Percentiles rank a stretch among this genome's conserved stretches.
Conservation (phyloP, 2,113 vertebrate genomes). For the Sapayoa aenigma region DNA sequence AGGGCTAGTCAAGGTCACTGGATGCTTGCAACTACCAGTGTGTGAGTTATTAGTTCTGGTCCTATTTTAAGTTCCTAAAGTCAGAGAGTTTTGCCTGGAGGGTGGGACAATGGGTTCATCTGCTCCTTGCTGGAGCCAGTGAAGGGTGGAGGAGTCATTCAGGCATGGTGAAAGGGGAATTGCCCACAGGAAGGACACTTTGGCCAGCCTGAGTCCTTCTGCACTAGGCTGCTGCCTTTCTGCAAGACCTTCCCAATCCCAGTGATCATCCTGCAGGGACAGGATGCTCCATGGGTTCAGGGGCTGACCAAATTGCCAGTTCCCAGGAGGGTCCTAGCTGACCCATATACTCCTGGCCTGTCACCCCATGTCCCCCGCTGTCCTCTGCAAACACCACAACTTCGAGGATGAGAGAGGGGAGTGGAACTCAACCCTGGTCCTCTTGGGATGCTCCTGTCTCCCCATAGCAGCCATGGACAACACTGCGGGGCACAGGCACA, state of each 20-base stretch:
- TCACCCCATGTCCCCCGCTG: neutral
- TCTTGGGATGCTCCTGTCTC: neutral
- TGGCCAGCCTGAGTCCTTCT: neutral
- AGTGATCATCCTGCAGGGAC: accelerated
- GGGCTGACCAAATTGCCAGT: neutral
- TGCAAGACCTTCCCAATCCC: neutral
- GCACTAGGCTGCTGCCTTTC: neutral
- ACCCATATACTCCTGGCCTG: neutral
- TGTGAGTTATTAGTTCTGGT: neutral
- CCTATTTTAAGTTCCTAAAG: slow-evolving; percentile 23
- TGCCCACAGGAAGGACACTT: slow-evolving; percentile 9
- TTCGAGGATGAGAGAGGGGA: neutral
- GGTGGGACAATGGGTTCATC: slow-evolving; percentile 35
- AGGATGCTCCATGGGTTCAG: neutral
- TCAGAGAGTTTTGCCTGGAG: slow-evolving; percentile 16
- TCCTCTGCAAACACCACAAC: neutral
- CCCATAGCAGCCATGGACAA: neutral
- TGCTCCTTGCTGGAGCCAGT: slow-evolving; percentile 7
- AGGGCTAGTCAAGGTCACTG: neutral
- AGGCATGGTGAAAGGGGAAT: neutral
- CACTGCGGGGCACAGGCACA: neutral
- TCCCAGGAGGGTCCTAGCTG: neutral
- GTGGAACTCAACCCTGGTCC: neutral
- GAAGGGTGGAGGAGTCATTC: neutral
- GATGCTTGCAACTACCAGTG: neutral